Base-by-base conservation (phyloP, 2,113 vertebrate species). In the Phalacrocorax carbo region DNA sequence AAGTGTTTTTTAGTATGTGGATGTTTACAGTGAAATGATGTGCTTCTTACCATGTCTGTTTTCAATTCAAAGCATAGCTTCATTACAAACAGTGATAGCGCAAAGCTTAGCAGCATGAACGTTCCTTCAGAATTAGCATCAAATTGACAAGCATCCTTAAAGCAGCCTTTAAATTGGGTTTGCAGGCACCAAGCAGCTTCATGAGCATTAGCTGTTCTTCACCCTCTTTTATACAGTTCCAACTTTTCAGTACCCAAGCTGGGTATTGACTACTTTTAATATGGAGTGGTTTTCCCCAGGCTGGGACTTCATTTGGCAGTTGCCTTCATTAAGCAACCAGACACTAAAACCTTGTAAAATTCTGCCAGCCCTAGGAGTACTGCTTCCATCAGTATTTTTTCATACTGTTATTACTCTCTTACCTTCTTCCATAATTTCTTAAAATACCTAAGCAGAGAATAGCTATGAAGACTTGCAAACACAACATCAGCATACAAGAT, bases 21-120 rank as follows among this genome's bases (percentile, higher is more conserved):
- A 86, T 86, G 57, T 88, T 97, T 93, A 88, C 71, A 68, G 69
- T 44, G 40, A 82, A 81, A 92, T 29, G 21, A 89, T 72, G 44
- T 69, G 9, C 62, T 86, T 36, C 86, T 84, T 76, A 57, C 14
- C 48, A 83, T 14, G 7, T 48, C 71, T 91, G 23, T 23, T 83
- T 88, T 88, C 36, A 92, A 58, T 83, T 94, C 71, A 40, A 93
- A 86, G 26, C 60, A 81, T 11, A 20, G 12, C 71, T 82, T 94
- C 82, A 81, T 86, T 90, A 92, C 30, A 30, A 49, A 82, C 75
- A 86, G n/a, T 14, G 34, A 58, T 57, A 88, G 46, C 30, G 73
- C 69, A 83, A 86, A 86, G 44, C 57, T 94, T 29, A 86, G 54
- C 58, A 52, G 57, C 36, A 0, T 27, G 75, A 88, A 64, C 44